Conservation (phyloP, 2,888 invertebrate genomes). For the Chorisops tibialis region DNA sequence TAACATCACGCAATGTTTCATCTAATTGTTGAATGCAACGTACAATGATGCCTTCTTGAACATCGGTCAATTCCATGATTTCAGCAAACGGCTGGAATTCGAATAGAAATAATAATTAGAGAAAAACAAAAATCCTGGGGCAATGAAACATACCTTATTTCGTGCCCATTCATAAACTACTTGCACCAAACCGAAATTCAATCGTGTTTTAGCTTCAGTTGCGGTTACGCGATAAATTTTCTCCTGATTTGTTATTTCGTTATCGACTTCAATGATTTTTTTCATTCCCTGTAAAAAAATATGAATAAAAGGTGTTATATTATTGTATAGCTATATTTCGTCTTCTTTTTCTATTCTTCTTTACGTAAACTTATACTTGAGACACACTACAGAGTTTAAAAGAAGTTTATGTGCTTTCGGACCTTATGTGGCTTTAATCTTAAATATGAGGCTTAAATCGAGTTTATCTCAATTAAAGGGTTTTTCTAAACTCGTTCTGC, state of each 20-base stretch:
- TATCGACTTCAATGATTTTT: slow-evolving; percentile 66
- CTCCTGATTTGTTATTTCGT: slow-evolving; percentile 66
- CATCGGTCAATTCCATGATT: slow-evolving; percentile 80
- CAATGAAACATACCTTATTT: slow-evolving; percentile 61
- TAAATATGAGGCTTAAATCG: no score
- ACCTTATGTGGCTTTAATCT: no score
- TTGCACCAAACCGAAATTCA: slow-evolving; percentile 88
- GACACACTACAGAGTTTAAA: no score
- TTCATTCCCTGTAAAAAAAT: slow-evolving; percentile 60
- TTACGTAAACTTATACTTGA: no score
- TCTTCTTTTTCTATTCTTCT: slow-evolving; percentile 37
- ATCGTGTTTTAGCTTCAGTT: slow-evolving; percentile 57
- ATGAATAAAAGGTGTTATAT: slow-evolving; percentile 34
- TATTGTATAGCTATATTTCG: slow-evolving; percentile 39
- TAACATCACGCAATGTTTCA: slow-evolving; percentile 83
- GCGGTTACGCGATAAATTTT: slow-evolving; percentile 40
- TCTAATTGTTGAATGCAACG: slow-evolving; percentile 94
- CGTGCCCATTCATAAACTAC: slow-evolving; percentile 97
- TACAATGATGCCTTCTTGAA: slow-evolving; percentile 97
- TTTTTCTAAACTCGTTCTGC: no score
- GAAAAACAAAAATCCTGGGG: background rate
- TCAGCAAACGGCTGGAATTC: slow-evolving; percentile 78
- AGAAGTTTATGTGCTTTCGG: no score
- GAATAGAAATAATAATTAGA: background rate
- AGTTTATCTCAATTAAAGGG: no score